Base-by-base conservation (phyloP, 2,113 vertebrate species). In the Capreolus pygargus region DNA sequence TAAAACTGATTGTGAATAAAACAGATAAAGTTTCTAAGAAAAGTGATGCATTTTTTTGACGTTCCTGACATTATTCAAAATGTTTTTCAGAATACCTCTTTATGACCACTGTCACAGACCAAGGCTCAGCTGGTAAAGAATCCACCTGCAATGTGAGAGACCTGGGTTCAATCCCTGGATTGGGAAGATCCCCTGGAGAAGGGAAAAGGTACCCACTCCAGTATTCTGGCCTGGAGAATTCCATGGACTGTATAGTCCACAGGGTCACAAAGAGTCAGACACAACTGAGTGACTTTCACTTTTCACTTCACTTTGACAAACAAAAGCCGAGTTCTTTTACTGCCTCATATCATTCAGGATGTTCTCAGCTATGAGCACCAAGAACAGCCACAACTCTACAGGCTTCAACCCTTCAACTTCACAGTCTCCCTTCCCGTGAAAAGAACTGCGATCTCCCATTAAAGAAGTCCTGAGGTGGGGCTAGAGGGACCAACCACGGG, bases 1-100 rank as follows among this genome's bases (percentile, higher is more conserved):
- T 89, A 47, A 91, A 88, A 95, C 54, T 52, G 33, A 89, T 86
- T 92, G 70, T 84, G 58, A 92, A 89, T 57, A 92, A 96, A 94
- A 92, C 19, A 94, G 55, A 57, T 58, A 47, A 36, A 67, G 55
- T 85, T 79, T 86, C 91, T 91, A 74, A 79, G 67, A 55, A 57
- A 89, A 94, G 33, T 16, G 25, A 39, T 28, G 15, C 6, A 19
- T 61, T 88, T 91, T 95, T 83, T 33, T 50, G 76, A 21, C 19
- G 58, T 61, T 25, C 15, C 2, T 25, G 23, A 81, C 67, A 28
- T 30, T 86, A 76, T 3, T 76, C 82, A 93, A 85, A 90, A 30
- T 47, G 28, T 76, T 83, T 70, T 86, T 67, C 58, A 89, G 50
- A 70, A 83, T 70, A 10, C 28, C 43, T 85, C 55, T 95, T 91